Conservation (phyloP, 2,113 vertebrate species). For the Mus spicilegus region DNA sequence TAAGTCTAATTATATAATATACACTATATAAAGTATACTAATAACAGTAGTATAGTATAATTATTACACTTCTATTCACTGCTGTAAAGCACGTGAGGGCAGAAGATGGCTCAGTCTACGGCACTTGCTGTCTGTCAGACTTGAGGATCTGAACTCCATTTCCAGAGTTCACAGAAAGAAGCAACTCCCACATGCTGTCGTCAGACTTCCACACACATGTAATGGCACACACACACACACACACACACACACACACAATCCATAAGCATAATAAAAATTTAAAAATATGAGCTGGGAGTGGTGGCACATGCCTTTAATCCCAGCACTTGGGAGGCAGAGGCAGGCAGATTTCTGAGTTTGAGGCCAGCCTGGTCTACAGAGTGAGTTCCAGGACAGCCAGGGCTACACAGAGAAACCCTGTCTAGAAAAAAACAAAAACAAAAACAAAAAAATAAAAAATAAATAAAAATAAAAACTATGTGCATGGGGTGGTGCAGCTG, state of each 20-base stretch:
- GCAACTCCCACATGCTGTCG: not conserved
- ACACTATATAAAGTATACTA: too few species aligned
- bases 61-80: not conserved
- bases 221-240: not conserved
- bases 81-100: not conserved
- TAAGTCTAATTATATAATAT: not conserved
- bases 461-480: not conserved
- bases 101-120: not conserved
- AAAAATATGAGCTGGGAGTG: not conserved
- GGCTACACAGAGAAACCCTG: too few species aligned
- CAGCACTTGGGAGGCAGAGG: too few species aligned
- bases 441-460: too few species aligned
- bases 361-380: too few species aligned
- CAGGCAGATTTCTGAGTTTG: too few species aligned
- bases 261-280: not conserved
- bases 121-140: not conserved
- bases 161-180: not conserved
- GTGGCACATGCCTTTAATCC: too few species aligned
- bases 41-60: too few species aligned
- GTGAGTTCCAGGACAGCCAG: too few species aligned
- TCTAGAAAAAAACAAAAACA: too few species aligned
- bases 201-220: not conserved
- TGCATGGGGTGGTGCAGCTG: not conserved
- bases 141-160: not conserved
- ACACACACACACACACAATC: not conserved